Evolutionary conservation across 2,113 vertebrate species (phyloP), one percentile per base, ranked within the genome.

Genomic region (Nycticebus coucang): DNA sequence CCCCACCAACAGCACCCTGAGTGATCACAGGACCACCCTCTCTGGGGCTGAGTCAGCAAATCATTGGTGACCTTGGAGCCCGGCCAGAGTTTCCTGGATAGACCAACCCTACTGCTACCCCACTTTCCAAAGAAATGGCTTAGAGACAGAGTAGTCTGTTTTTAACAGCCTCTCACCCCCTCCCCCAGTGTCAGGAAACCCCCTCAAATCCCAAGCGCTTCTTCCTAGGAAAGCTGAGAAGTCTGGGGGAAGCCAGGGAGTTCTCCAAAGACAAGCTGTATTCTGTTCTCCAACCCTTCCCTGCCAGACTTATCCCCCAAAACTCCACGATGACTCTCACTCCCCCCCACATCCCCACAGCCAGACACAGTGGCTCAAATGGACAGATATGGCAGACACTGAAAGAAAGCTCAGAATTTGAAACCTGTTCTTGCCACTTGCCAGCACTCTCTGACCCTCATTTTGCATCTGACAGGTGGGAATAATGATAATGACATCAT

Each of bases 151-250:
- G 33, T 7, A 33, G 45, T 28, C 33, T 62, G 74, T 57, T 28
- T 33, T 89, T 45, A 19, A 59, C n/a, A 62, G 15, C 17, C 37
- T 91, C 68, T 22, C 3, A 0, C 7, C n/a, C 64, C 35, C 10
- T 41, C 64, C 87, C 30, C 33, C 0, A 4, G 41, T 72, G 15
- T 24, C 96, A 97, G 93, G 96, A 97, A 97, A 97, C 22, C 45
- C 96, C 96, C 97, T 95, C 28, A 8, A 74, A 74, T 83, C 83
- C 96, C 64, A 0, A 55, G 37, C 72, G 22, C 50, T 12, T 62
- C 87, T 79, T 79, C 84, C 62, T 7, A n/a, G 92, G 50, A 74
- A 93, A 53, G 53, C 80, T 8, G 62, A 17, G 64, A 90, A 11
- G 21, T 11, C 62, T 3, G 33, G 71, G 71, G 78, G 85, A 92